Evolutionary conservation across 2,113 vertebrate species (phyloP), one percentile per base, ranked within the genome.

Genomic region (Ammospiza caudacuta): DNA sequence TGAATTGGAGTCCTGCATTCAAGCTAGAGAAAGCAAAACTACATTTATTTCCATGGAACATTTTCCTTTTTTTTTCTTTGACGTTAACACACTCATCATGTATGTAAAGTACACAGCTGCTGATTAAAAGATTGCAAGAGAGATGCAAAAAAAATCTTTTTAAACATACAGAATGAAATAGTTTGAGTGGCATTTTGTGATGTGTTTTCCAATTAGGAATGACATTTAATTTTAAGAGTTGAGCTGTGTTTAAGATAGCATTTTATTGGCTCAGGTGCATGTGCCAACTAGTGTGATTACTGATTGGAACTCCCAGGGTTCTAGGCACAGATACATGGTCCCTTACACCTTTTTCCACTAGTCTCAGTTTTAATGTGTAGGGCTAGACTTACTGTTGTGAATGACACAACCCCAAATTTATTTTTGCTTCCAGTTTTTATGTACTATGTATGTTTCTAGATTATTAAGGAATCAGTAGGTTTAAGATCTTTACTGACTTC

Each of bases 101-200:
- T 80, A 77, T 91, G 83, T 96, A 73, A 95, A 92, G 51, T 35
- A 77, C 39, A 59, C 44, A 92, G 75, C 63, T 95, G 72, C 83
- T 96, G 93, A 97, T 96, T 93, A 93, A 93, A 92, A 93, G 79
- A 95, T 93, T 93, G 93, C 85, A 93, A 72, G 89, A 79, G 35
- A 11, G 35, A 86, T 54, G 25, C 18, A 68, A 57, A 54, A 79
- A 84, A 67, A 39, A 46, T 58, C 12, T 62, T 76, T 73, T 66
- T 70, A 85, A 90, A 88, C 39, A 74, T 66, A 79, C 47, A 70
- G 82, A 93, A 83, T 63, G 63, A 67, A 94, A 87, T 51, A 5
- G 13, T 78, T 84, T 83, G 82, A 96, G 91, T 94, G 91, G 63
- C 87, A 94, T 68, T 94, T 96, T 90, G 39, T 94, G 87, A 80